These are phyloP conservation scores for Chaetophractus vellerosus DNA, from an alignment of 2,797 vertebrate species.

Conservation along the genomic window DNA sequence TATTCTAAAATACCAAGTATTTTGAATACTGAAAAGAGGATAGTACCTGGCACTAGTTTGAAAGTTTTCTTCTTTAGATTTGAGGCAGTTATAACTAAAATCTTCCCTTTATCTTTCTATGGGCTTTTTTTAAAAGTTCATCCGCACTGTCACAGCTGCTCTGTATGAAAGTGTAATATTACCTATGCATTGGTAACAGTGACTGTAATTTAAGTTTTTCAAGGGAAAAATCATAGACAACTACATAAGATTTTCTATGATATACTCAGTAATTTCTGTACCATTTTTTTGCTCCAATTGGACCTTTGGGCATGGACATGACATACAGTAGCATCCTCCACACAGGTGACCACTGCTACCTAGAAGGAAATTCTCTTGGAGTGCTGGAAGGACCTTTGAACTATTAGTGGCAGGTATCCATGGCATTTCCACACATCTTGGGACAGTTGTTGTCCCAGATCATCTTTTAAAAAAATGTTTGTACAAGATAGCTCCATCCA, in stretches of 20 bases:
- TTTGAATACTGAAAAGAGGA: background rate
- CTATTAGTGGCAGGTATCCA: background rate
- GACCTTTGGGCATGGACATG: background rate
- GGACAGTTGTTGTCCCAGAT: background rate
- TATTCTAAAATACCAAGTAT: background rate
- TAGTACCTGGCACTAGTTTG: background rate
- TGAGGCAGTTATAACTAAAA: background rate
- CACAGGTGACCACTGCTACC: background rate
- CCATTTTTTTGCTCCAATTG: background rate
- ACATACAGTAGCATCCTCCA: background rate
- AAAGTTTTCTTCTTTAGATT: background rate
- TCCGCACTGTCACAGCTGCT: background rate
- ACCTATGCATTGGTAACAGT: background rate
- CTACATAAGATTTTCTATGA: conserved; percentile 19
- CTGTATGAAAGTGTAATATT: background rate
- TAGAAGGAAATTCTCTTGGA: background rate
- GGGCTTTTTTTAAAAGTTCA: background rate
- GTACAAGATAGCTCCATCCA: too few species aligned
- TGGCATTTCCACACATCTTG: background rate
- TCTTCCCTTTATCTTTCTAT: background rate
- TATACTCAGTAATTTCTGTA: background rate
- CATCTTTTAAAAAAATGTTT: background rate
- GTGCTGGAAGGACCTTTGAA: background rate
- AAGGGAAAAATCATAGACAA: background rate
- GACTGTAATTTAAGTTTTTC: background rate